phyloP scores from a whole-genome alignment of 2,113 vertebrate genomes.

The Zosterops borbonicus region DNA sequence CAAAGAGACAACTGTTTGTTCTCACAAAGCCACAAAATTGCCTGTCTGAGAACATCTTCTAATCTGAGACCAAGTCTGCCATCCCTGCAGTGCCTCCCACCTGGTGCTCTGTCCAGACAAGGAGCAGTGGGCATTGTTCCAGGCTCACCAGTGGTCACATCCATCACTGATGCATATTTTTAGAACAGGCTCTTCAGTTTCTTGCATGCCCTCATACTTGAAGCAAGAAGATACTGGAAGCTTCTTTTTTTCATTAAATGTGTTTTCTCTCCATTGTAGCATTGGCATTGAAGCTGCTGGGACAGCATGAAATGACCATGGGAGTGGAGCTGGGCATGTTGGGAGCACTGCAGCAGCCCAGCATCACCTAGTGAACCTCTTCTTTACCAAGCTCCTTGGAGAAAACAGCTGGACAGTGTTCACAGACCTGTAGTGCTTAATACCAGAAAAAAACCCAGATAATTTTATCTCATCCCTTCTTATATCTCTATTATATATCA shows the following conservation, averaged over 20 bases:
- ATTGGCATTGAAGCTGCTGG: background rate
- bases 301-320: background rate
- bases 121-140: background rate
- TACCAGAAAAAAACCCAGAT: background rate
- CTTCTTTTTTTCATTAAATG: background rate
- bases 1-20: background rate
- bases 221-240: background rate
- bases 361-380: background rate
- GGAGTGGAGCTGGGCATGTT: background rate
- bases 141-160: background rate
- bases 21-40: background rate
- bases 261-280: background rate
- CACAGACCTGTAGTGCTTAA: background rate
- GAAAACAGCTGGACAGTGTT: background rate
- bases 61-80: background rate
- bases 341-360: background rate
- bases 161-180: background rate
- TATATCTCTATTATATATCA: background rate
- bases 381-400: background rate
- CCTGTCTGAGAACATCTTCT: background rate
- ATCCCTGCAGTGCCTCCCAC: accelerated
- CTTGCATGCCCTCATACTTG: accelerated
- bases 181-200: background rate
- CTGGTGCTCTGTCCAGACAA: accelerated
- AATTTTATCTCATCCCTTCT: background rate